Evolutionary conservation across 2,888 invertebrate genomes (phyloP), one percentile per base, ranked within the genome.

Genomic region (Odontomyia ornata): DNA sequence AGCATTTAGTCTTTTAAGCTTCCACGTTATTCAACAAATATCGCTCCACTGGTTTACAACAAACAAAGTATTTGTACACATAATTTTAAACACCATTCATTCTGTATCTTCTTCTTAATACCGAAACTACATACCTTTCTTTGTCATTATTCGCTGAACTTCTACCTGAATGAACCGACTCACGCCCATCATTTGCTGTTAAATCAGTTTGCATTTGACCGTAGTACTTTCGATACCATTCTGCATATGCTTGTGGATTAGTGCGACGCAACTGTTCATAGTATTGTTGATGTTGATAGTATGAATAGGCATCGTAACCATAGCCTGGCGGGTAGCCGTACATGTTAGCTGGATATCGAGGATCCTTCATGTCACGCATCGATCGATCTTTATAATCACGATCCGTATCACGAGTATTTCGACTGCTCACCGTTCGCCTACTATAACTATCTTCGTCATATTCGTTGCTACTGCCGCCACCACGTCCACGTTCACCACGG

Each of bases 81-180:
- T 25, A 23, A 11, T 25, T 25, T 25, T 60, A 60, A 7, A 60
- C 60, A 60, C 25, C 60, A 25, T 23, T 23, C 21, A 18, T 15
- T 9, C 18, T 60, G 21, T 7, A 21, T n/a, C 60, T 23, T 25
- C 3, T 60, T 25, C 21, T 4, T 60, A 23, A 5, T 36, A 60
- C 15, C 2, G 52, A 52, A 52, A 9, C 11, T 83, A 89, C 88
- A 85, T 88, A 91, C 88, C 91, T 89, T 81, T 90, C 88, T 82
- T 89, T 91, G 60, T 92, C 93, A 84, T 93, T 92, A 77, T 84
- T 83, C 81, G 93, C 91, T 79, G 94, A 94, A 87, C 94, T 94
- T 81, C 94, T 90, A 65, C 95, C 95, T 21, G 95, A 95, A 88
- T 94, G 94, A 75, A 93, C 93, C 82, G 93, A 93, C 79, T 91